A percentile compares a stretch with the other conserved stretches of the same genome.
Evolutionary conservation across 1,140 invertebrate species (phyloP).

Genomic region (Cherax destructor): DNA sequence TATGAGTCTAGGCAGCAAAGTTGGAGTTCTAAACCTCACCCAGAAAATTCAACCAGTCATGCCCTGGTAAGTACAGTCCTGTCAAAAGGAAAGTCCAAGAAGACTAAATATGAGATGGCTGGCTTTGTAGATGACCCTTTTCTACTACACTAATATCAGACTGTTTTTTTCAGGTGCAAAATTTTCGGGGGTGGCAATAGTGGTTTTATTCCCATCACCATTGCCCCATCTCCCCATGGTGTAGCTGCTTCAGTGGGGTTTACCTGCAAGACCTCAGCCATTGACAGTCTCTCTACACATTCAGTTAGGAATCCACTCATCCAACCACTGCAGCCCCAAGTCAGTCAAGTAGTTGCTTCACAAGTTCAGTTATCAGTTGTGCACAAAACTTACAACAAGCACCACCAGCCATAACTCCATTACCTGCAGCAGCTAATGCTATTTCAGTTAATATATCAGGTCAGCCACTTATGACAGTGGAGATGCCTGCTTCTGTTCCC

Average conservation of each 20-base stretch:
- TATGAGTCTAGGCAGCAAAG: too few relatives aligned
- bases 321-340: conserved; percentile 15
- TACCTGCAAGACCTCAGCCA: background rate
- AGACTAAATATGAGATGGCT: too few relatives aligned
- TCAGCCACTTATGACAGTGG: conserved; percentile 56
- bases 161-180: background rate
- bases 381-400: background rate
- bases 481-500: conserved; percentile 35
- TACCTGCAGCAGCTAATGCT: conserved; percentile 36
- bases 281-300: background rate
- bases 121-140: too few relatives aligned
- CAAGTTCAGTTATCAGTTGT: conserved; percentile 38
- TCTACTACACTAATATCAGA: background rate
- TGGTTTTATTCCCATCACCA: conserved; percentile 49
- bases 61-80: too few relatives aligned
- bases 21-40: too few relatives aligned
- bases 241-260: background rate
- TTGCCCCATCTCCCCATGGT: conserved; percentile 15
- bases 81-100: too few relatives aligned
- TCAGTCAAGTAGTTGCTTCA: conserved; percentile 16
- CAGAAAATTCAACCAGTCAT: too few relatives aligned
- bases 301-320: conserved; percentile 21
- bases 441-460: conserved; percentile 64
- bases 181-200: conserved; percentile 2
- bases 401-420: conserved; percentile 2